phyloP scores from a whole-genome alignment of 2,888 invertebrate genomes.

The Cistogaster globosa region DNA sequence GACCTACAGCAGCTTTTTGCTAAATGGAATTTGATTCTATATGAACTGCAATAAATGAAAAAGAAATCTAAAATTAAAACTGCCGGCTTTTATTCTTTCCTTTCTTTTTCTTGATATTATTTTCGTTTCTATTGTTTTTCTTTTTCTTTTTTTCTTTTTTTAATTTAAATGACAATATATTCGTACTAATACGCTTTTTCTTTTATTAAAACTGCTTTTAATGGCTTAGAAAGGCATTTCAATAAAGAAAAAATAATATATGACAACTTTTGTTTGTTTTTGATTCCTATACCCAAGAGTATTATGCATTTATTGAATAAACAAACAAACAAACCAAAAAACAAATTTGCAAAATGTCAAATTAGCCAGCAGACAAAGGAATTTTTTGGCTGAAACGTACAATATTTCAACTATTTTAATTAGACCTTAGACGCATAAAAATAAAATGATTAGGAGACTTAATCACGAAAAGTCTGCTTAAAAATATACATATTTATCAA shows the following conservation, averaged over 20 bases:
- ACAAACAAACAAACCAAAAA: background rate
- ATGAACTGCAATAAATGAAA: slow-evolving; percentile 6
- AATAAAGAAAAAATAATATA: slow-evolving; percentile 17
- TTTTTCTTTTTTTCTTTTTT: background rate
- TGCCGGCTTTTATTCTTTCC: slow-evolving; percentile 23
- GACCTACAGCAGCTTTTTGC: slow-evolving; percentile 43
- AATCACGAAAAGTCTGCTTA: slow-evolving; percentile 6
- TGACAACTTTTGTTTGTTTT: background rate
- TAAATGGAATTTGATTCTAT: slow-evolving; percentile 25
- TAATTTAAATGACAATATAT: background rate
- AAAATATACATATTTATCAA: background rate
- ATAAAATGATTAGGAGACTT: background rate
- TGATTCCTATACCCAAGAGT: slow-evolving; percentile 50
- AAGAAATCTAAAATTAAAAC: slow-evolving; percentile 11
- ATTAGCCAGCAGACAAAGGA: slow-evolving; percentile 26
- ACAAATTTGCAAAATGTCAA: slow-evolving; percentile 52
- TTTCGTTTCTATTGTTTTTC: background rate
- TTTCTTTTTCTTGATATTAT: slow-evolving; percentile 9
- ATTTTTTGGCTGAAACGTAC: slow-evolving; percentile 48
- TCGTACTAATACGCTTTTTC: slow-evolving; percentile 12
- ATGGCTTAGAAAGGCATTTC: slow-evolving; percentile 43
- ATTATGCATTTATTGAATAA: slow-evolving; percentile 55
- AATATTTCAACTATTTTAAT: slow-evolving; percentile 57
- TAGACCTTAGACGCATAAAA: slow-evolving; percentile 43
- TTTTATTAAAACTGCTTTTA: slow-evolving; percentile 17